Evolutionary conservation across 2,888 invertebrate species (phyloP).

Genomic region (Oxyteleia sp.): DNA sequence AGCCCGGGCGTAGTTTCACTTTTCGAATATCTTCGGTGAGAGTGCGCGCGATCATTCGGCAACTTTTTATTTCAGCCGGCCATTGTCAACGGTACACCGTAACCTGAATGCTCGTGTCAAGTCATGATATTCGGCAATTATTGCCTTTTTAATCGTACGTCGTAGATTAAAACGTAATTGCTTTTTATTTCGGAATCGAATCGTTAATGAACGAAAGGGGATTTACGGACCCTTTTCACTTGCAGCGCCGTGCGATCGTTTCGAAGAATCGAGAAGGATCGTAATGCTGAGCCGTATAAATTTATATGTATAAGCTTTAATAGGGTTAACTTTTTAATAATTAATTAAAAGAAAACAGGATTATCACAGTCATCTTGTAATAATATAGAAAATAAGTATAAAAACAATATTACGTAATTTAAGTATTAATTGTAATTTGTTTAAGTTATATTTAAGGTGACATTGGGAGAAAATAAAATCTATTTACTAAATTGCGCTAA

Average conservation of each 20-base stretch:
- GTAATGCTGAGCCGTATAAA: not conserved
- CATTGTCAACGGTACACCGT: conserved; percentile 53
- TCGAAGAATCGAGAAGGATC: conserved; percentile 9
- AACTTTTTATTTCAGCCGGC: conserved; percentile 57
- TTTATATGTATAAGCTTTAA: no score
- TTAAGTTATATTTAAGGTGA: no score
- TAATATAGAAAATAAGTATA: no score
- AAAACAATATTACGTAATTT: no score
- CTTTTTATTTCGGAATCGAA: conserved; percentile 53
- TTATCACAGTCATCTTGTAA: no score
- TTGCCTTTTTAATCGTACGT: conserved; percentile 43
- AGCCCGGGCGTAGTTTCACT: conserved; percentile 81
- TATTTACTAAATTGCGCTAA: no score
- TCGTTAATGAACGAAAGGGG: conserved; percentile 26
- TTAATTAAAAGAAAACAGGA: no score
- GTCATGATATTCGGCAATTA: conserved; percentile 64
- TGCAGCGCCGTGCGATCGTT: not conserved
- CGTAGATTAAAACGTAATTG: conserved; percentile 58
- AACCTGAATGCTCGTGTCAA: conserved; percentile 60
- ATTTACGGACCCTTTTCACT: conserved; percentile 19
- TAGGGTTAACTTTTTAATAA: no score
- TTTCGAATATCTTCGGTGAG: conserved; percentile 85
- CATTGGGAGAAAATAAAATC: no score
- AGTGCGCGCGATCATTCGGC: conserved; percentile 77
- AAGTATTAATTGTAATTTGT: no score